Conservation (phyloP, 2,888 invertebrate species). For the Operophtera brumata region DNA sequence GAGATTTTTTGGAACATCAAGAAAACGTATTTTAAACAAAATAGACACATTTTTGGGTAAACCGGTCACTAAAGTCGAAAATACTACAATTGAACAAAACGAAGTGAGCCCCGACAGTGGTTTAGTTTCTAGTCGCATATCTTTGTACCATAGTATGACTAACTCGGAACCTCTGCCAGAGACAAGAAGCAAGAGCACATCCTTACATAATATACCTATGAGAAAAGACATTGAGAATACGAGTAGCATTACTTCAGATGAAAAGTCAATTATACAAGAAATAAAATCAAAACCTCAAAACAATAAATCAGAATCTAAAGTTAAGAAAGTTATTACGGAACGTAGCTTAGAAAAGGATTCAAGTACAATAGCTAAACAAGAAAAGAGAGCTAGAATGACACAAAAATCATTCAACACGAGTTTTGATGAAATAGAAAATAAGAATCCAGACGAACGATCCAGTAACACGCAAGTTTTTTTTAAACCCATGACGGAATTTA, state of each 20-base stretch:
- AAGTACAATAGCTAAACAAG: slow-evolving; percentile 38
- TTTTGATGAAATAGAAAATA: slow-evolving; percentile 44
- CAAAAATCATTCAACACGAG: slow-evolving; percentile 45
- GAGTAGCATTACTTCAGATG: slow-evolving; percentile 16
- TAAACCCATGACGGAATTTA: slow-evolving; percentile 38
- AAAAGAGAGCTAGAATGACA: slow-evolving; percentile 51
- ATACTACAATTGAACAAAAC: slow-evolving; percentile 40
- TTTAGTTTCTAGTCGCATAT: slow-evolving; percentile 74
- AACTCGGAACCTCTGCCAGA: slow-evolving; percentile 59
- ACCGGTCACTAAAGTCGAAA: slow-evolving; percentile 47
- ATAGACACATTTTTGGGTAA: slow-evolving; percentile 70
- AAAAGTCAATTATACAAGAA: slow-evolving; percentile 25
- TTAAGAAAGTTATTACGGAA: slow-evolving; percentile 18
- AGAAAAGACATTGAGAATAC: slow-evolving; percentile 45
- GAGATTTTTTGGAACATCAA: slow-evolving; percentile 73
- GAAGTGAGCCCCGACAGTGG: slow-evolving; percentile 62
- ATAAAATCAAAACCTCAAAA: slow-evolving; percentile 2
- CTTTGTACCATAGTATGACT: slow-evolving; percentile 68
- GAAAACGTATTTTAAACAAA: slow-evolving; percentile 72
- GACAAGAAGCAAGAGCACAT: slow-evolving; percentile 54
- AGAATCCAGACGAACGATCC: slow-evolving; percentile 22
- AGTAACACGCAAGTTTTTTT: slow-evolving; percentile 25
- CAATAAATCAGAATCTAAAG: slow-evolving; percentile 9
- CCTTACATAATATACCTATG: slow-evolving; percentile 57
- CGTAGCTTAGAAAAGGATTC: slow-evolving; percentile 21